Conservation (phyloP, 2,797 vertebrate genomes). For the Gambusia yucatana region DNA sequence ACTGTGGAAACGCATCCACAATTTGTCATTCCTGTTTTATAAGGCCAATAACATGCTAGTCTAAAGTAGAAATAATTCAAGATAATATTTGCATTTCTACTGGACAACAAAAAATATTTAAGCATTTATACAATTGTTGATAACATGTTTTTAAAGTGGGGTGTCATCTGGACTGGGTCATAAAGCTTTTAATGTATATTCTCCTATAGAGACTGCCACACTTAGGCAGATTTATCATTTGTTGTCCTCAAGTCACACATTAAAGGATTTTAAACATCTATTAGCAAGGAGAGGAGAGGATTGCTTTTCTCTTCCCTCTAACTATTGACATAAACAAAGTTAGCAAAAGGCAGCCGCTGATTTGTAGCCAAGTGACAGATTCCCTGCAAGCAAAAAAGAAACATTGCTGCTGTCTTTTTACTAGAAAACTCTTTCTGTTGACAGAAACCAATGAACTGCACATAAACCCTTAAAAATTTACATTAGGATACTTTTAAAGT, state of each 20-base stretch:
- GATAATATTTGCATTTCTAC: slow-evolving; percentile 18
- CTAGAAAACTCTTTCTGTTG: slow-evolving; percentile 56
- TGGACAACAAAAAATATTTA: slow-evolving; percentile 18
- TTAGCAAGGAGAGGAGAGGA: slow-evolving; percentile 54
- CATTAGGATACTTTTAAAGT: slow-evolving; percentile 43
- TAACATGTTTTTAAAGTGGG: slow-evolving; percentile 56
- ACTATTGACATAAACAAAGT: slow-evolving; percentile 75
- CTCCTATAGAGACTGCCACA: slow-evolving; percentile 57
- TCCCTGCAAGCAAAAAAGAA: slow-evolving; percentile 67
- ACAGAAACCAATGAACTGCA: slow-evolving; percentile 64
- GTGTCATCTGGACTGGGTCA: slow-evolving; percentile 58
- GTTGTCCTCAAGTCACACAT: slow-evolving; percentile 65
- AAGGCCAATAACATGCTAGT: neutral
- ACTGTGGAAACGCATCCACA: neutral
- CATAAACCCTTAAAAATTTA: slow-evolving; percentile 58
- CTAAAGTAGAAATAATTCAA: neutral
- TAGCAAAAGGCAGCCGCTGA: slow-evolving; percentile 65
- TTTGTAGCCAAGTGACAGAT: slow-evolving; percentile 67
- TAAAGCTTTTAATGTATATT: slow-evolving; percentile 67
- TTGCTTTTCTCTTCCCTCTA: slow-evolving; percentile 59
- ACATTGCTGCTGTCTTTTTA: slow-evolving; percentile 50
- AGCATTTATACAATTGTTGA: slow-evolving; percentile 29
- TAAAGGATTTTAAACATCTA: slow-evolving; percentile 74
- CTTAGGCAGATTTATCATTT: slow-evolving; percentile 63
- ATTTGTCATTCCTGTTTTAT: neutral